Conservation (phyloP, 2,797 vertebrate genomes). For the Sphaeramia orbicularis region DNA sequence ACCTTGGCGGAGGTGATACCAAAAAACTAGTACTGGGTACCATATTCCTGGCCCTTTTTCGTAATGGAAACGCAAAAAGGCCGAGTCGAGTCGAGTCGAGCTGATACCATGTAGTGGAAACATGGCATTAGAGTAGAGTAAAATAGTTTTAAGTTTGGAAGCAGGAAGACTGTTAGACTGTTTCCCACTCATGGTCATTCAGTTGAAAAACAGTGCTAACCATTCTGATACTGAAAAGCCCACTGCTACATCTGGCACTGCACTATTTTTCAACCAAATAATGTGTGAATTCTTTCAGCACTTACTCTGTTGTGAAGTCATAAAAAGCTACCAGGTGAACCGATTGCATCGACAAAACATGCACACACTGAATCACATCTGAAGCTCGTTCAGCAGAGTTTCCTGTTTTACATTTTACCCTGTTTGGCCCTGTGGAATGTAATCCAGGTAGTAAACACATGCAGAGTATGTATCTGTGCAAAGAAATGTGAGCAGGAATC, state of each 20-base stretch:
- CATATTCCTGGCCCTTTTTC: no score
- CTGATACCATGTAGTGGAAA: no score
- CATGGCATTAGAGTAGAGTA: no score
- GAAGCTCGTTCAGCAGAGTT: neutral
- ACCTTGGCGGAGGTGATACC: no score
- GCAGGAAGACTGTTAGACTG: neutral
- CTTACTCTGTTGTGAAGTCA: neutral
- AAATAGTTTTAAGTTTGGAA: no score
- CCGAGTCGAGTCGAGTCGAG: no score
- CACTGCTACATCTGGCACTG: constrained; percentile 7
- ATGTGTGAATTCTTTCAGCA: constrained; percentile 10
- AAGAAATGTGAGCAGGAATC: constrained; percentile 19
- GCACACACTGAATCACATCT: constrained; percentile 11
- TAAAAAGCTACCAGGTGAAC: constrained; percentile 11
- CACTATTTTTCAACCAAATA: constrained; percentile 1
- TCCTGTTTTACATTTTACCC: constrained; percentile 5
- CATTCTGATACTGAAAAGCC: neutral
- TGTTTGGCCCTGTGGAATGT: constrained; percentile 5
- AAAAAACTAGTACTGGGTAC: no score
- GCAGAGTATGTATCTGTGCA: neutral
- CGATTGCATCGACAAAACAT: constrained; percentile 14
- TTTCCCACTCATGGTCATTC: neutral
- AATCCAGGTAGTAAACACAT: constrained; percentile 18
- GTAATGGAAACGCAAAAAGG: no score
- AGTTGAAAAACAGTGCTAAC: neutral